Evolutionary conservation across 2,888 invertebrate species (phyloP), one percentile per base, ranked within the genome.

Genomic region (Clistopyga incitator): DNA sequence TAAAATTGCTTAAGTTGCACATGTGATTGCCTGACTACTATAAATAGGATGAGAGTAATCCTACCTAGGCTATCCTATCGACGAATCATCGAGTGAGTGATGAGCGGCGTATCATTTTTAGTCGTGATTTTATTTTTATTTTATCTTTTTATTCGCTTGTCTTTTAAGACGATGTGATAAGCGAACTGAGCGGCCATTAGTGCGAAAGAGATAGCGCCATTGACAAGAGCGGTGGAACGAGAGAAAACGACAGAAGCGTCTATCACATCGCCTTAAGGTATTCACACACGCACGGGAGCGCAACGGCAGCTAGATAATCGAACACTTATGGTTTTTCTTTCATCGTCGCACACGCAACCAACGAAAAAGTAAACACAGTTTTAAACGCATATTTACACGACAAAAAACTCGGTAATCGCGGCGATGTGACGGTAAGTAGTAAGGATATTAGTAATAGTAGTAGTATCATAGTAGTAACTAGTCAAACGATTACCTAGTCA

Each of bases 291-390:
- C 90, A 89, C 87, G 89, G 87, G 89, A 91, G 90, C 89, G 88
- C 90, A 91, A 92, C 90, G 92, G 90, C 91, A 92, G 92, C 92
- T 91, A 90, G 85, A 91, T 88, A 89, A 91, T 92, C 92, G 92
- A 92, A 92, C 92, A 92, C 92, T 92, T 92, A 90, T 90, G 92
- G 92, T 91, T 88, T 89, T 88, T 86, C 81, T 82, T 85, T 85
- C 84, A 47, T 84, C 79, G 78, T 78, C 82, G 82, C 68, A 84
- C 75, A 71, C 81, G 75, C 67, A 81, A 75, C 81, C 54, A 67
- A 80, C 72, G 34, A 25, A 59, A 64, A 38, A 11, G 18, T 0
- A 61, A 38, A 42, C 42, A 47, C 38, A 59, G 20, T 38, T 84
- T 84, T 86, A 87, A 85, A 88, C 34, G 86, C 87, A 88, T 88